Evolutionary conservation across 1,140 invertebrate genomes (phyloP).

Genomic region (Polypedilum pembai): DNA sequence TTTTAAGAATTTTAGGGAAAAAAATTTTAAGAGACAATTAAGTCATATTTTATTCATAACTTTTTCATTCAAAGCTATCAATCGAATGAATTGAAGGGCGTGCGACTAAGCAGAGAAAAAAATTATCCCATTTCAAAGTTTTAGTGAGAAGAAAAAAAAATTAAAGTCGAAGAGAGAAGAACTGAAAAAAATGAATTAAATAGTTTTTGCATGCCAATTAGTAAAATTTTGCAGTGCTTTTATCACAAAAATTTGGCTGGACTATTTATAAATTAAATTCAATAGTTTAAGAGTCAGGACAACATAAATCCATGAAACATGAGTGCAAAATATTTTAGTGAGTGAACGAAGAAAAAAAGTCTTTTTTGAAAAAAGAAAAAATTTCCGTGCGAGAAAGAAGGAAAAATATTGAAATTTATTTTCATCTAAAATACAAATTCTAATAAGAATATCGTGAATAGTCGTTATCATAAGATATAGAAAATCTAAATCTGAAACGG

Average conservation of each 20-base stretch:
- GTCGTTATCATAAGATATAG: neutral
- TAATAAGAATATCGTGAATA: no score
- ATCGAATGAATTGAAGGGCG: no score
- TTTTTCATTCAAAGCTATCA: no score
- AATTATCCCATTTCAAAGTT: no score
- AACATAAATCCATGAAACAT: neutral
- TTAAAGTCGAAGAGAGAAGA: neutral
- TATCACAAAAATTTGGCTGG: neutral
- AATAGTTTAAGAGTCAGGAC: conserved; percentile 20
- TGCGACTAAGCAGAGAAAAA: no score
- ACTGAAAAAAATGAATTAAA: conserved; percentile 6
- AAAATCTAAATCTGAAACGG: neutral
- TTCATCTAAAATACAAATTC: no score
- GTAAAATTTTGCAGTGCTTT: neutral
- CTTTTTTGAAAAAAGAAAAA: no score
- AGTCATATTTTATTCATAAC: no score
- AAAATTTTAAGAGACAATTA: no score
- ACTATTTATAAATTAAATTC: conserved; percentile 22
- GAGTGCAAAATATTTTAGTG: conserved; percentile 22
- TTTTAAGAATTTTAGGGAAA: no score
- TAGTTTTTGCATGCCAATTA: conserved; percentile 14
- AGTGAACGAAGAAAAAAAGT: neutral
- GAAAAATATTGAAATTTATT: no score
- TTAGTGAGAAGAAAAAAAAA: neutral
- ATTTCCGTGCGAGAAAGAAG: no score